These are phyloP conservation scores for Megaceryle alcyon DNA, from an alignment of 2,797 vertebrate genomes.

Conservation along the genomic window DNA sequence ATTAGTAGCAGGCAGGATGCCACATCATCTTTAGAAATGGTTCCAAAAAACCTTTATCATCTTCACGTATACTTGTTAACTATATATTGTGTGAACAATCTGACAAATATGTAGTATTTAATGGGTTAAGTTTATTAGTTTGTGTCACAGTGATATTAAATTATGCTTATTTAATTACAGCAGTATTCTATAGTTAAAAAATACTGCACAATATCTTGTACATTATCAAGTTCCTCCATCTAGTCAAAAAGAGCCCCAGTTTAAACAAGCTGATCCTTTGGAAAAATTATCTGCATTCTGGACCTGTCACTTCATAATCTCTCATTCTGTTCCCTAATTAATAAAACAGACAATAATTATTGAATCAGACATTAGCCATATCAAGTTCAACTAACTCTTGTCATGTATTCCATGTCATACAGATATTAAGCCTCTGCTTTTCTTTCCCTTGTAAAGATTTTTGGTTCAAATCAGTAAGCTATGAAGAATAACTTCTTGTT, in stretches of 20 bases:
- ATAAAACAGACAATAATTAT: neutral
- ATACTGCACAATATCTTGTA: neutral
- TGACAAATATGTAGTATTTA: neutral
- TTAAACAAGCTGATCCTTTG: neutral
- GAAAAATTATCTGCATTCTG: neutral
- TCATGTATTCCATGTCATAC: neutral
- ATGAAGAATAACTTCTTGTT: neutral
- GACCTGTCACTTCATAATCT: neutral
- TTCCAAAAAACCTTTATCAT: neutral
- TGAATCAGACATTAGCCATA: neutral
- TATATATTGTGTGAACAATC: neutral
- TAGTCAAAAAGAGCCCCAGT: neutral
- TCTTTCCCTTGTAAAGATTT: neutral
- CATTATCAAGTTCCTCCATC: neutral
- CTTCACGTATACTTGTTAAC: neutral
- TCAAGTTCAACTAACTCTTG: neutral
- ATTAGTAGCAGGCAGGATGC: constrained; percentile 1
- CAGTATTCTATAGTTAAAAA: neutral
- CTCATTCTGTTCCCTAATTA: neutral
- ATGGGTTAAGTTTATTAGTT: neutral
- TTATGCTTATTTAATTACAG: neutral
- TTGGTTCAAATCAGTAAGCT: neutral
- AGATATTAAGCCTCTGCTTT: neutral
- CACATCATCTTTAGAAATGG: neutral
- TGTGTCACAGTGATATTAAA: neutral